These are phyloP conservation scores for Ametastegia equiseti DNA, from an alignment of 2,888 invertebrate species.

Conservation along the genomic window DNA sequence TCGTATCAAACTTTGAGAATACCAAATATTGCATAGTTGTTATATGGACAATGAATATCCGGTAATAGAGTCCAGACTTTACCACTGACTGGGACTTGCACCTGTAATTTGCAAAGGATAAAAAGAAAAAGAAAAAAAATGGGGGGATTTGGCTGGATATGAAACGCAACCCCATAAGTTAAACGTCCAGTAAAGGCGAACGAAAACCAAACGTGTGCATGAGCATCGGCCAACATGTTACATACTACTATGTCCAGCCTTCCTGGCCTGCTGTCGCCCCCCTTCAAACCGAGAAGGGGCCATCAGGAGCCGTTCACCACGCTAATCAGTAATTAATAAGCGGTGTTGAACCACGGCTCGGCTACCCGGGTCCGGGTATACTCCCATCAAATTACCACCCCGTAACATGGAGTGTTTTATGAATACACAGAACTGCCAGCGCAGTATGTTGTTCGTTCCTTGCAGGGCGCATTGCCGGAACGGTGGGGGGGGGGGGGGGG, in stretches of 20 bases:
- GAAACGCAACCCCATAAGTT: too few relatives aligned
- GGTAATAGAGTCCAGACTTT: background rate
- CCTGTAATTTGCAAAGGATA: background rate
- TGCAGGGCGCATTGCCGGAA: background rate
- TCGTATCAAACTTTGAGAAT: background rate
- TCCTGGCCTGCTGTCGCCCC: background rate
- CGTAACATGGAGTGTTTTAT: background rate
- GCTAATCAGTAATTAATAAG: constrained; percentile 43
- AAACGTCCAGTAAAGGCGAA: background rate
- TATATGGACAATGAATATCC: constrained; percentile 17
- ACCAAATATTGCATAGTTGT: background rate
- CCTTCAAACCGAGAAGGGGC: background rate
- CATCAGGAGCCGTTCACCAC: background rate
- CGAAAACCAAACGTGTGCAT: background rate
- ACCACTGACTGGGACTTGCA: too few relatives aligned
- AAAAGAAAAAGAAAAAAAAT: too few relatives aligned
- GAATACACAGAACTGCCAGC: background rate
- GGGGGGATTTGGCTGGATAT: too few relatives aligned
- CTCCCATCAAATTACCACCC: constrained; percentile 13
- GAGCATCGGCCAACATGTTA: background rate
- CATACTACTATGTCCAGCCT: background rate
- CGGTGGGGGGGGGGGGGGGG: too few relatives aligned
- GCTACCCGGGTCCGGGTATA: background rate
- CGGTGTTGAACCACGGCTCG: constrained; percentile 6
- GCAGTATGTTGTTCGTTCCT: background rate